Conservation (phyloP, 2,888 invertebrate species). For the Scotopteryx bipunctaria region DNA sequence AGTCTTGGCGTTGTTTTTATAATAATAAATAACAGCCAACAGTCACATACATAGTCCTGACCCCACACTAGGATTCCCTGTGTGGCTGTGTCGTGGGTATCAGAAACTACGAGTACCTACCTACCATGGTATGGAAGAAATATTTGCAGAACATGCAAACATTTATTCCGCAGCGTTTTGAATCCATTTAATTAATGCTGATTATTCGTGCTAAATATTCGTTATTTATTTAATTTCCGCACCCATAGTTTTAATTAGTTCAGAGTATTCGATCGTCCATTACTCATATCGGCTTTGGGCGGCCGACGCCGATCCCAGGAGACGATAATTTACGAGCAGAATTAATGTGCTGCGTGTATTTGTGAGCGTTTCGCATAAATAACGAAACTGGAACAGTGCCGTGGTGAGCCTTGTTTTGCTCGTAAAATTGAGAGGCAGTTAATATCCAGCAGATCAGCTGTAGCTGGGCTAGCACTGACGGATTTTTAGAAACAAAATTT, state of each 20-base stretch:
- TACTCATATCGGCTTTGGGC: conserved; percentile 33
- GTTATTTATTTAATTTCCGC: conserved; percentile 12
- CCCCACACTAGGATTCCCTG: too few species aligned
- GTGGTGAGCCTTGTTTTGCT: conserved; percentile 12
- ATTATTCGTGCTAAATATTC: conserved; percentile 1
- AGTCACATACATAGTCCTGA: too few species aligned
- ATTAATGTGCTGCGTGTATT: conserved; percentile 28
- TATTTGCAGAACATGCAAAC: too few species aligned
- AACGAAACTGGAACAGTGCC: conserved; percentile 37
- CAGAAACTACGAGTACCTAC: too few species aligned
- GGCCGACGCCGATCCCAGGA: conserved; percentile 32
- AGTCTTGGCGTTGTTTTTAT: too few species aligned
- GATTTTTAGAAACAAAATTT: too few species aligned
- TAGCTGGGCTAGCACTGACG: too few species aligned
- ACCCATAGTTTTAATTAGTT: conserved; percentile 30
- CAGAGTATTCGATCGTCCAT: conserved; percentile 34
- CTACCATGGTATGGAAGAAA: too few species aligned
- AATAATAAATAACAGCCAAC: too few species aligned
- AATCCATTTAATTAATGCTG: too few species aligned
- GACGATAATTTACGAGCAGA: conserved; percentile 29
- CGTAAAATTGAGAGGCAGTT: conserved; percentile 13
- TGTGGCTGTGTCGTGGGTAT: too few species aligned
- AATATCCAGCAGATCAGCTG: background rate
- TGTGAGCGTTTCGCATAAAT: conserved; percentile 28
- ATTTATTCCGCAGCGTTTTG: too few species aligned